A percentile compares a stretch with the other conserved stretches of the same genome.
Conservation (phyloP, 2,113 vertebrate genomes). For the Stigmatopora argus region DNA sequence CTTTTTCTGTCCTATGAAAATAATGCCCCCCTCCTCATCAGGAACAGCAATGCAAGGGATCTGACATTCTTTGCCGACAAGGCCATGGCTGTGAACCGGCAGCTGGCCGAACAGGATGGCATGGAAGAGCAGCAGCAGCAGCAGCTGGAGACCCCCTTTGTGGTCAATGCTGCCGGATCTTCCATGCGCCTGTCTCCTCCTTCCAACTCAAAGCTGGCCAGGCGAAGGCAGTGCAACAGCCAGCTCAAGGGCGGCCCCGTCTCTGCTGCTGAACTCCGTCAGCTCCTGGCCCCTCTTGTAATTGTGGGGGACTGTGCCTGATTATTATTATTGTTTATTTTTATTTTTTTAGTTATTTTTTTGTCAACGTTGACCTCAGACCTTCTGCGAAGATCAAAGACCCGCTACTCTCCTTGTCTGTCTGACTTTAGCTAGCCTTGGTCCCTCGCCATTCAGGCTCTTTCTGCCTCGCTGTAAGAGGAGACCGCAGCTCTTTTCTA, state of each 20-base stretch:
- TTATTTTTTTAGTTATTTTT: no score
- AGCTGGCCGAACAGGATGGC: constrained; percentile 85
- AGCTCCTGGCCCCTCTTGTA: constrained; percentile 81
- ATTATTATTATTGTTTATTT: constrained; percentile 23
- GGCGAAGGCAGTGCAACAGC: constrained; percentile 82
- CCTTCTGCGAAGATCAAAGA: constrained; percentile 30
- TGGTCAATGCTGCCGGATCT: constrained; percentile 81
- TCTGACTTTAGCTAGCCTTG: constrained; percentile 41
- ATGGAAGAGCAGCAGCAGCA: constrained; percentile 80
- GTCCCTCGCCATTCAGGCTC: constrained; percentile 49
- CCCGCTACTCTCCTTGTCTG: constrained; percentile 32
- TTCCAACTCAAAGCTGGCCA: constrained; percentile 87
- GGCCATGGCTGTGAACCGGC: constrained; percentile 91
- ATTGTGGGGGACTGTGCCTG: constrained; percentile 86
- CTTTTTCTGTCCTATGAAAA: neutral
- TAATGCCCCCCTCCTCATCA: constrained; percentile 34
- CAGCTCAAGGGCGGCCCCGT: constrained; percentile 74
- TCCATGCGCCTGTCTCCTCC: constrained; percentile 89
- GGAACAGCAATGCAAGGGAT: constrained; percentile 95
- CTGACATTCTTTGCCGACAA: constrained; percentile 91
- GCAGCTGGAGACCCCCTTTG: constrained; percentile 74
- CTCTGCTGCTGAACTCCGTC: constrained; percentile 72
- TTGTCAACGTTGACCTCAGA: constrained; percentile 23
- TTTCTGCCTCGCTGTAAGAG: constrained; percentile 50
- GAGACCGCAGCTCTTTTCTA: constrained; percentile 45